A percentile compares a stretch with the other conserved stretches of the same genome.
phyloP scores from a whole-genome alignment of 2,888 invertebrate genomes.

The Leptinotarsa juncta region DNA sequence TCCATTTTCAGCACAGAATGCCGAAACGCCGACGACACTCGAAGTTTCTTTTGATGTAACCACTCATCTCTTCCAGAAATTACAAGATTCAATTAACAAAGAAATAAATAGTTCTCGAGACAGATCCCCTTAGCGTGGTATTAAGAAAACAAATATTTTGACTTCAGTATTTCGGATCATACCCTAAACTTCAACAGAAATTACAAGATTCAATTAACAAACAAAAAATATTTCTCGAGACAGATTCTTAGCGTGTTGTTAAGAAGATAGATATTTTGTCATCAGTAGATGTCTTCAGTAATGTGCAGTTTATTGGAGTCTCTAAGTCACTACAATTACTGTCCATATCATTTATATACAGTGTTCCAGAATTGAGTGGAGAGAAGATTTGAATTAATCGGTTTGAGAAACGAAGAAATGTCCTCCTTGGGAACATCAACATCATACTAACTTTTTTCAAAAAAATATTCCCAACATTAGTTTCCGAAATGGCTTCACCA shows the following conservation, averaged over 20 bases:
- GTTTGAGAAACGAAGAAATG: too few species aligned
- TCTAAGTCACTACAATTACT: too few species aligned
- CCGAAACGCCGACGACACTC: conserved; percentile 38
- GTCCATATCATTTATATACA: too few species aligned
- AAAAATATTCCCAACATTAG: too few species aligned
- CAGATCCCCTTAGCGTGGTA: conserved; percentile 46
- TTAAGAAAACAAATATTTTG: conserved; percentile 43
- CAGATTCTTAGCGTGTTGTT: conserved; percentile 26
- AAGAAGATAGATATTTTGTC: too few species aligned
- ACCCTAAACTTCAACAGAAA: conserved; percentile 46
- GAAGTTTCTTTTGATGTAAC: conserved; percentile 46
- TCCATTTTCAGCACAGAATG: conserved; percentile 42
- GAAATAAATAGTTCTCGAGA: conserved; percentile 50
- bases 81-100: conserved; percentile 50
- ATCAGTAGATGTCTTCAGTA: too few species aligned
- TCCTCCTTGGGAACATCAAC: too few species aligned
- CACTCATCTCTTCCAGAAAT: conserved; percentile 49
- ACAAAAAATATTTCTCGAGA: conserved; percentile 49
- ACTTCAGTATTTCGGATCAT: conserved; percentile 46
- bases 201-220: conserved; percentile 50
- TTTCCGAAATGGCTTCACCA: too few species aligned
- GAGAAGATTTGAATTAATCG: too few species aligned
- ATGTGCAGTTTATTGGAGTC: too few species aligned
- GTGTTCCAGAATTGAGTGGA: too few species aligned
- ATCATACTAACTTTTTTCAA: too few species aligned